Evolutionary conservation across 23 tunicate species (phyloP).

Genomic region (Trididemnum nubilum): DNA sequence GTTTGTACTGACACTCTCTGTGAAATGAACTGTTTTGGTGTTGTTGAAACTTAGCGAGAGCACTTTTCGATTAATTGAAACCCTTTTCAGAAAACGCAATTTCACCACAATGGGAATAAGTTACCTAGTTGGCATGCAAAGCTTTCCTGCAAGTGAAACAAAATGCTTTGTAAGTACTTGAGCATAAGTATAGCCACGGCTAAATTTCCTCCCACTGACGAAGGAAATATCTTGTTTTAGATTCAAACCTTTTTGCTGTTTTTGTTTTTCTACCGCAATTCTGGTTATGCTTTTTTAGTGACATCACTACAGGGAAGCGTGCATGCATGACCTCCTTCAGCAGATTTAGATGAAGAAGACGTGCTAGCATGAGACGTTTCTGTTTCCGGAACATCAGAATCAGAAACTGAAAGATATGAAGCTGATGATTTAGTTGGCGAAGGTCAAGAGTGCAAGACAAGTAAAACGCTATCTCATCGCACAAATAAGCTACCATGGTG

Average conservation of each 20-base stretch:
- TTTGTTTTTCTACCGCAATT: not conserved
- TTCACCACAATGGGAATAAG: not conserved
- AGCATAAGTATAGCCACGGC: not conserved
- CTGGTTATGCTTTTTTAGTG: slow-evolving; percentile 1
- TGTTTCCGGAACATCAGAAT: not conserved
- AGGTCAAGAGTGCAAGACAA: not conserved
- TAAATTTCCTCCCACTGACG: not conserved
- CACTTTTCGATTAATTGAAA: slow-evolving; percentile 2
- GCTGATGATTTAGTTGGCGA: not conserved
- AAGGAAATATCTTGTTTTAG: not conserved
- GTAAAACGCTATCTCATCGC: not conserved
- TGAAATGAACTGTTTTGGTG: slow-evolving; percentile 3
- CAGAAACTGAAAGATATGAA: not conserved
- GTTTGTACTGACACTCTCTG: slow-evolving; percentile 8
- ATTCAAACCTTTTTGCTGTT: slow-evolving; percentile 2
- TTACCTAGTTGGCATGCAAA: not conserved
- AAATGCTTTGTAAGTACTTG: slow-evolving; percentile 1
- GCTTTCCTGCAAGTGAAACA: slow-evolving; percentile 8
- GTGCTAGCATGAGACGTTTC: not conserved
- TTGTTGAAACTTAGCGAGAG: not conserved
- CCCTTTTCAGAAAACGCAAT: not conserved
- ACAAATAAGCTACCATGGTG: not conserved
- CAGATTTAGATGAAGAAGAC: not conserved
- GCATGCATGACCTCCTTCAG: not conserved
- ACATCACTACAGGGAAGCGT: slow-evolving; percentile 3